A percentile compares a stretch with the other conserved stretches of the same genome.
Conservation (phyloP, 35 echinoderm and acorn worm species). For the Heliocidaris erythrogramma region DNA sequence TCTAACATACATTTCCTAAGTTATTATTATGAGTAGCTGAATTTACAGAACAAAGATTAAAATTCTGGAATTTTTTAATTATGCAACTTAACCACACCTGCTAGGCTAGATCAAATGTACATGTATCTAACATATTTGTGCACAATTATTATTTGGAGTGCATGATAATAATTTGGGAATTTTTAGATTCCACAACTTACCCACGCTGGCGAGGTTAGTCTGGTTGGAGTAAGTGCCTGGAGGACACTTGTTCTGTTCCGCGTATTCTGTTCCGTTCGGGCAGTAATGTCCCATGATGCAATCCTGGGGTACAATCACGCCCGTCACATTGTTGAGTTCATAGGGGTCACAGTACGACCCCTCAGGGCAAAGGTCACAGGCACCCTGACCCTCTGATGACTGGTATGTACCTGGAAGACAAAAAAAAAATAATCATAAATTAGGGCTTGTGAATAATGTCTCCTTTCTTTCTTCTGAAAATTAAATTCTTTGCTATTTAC, state of each 20-base stretch:
- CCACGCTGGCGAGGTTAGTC: constrained; percentile 76
- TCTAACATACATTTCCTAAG: too few species aligned
- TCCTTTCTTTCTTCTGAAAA: too few species aligned
- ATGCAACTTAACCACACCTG: constrained; percentile 64
- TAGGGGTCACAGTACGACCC: constrained; percentile 96
- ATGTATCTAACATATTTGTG: too few species aligned
- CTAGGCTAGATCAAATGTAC: too few species aligned
- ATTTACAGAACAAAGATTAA: too few species aligned
- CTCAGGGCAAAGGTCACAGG: constrained; percentile 82
- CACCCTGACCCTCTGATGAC: constrained; percentile 61
- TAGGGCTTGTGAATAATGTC: not conserved
- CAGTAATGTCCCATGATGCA: constrained; percentile 94
- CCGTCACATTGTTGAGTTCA: constrained; percentile 91
- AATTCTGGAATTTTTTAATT: too few species aligned
- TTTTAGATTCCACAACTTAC: constrained; percentile 35
- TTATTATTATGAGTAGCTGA: too few species aligned
- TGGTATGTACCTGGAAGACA: constrained; percentile 75
- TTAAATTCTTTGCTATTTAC: too few species aligned
- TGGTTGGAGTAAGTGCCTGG: constrained; percentile 90
- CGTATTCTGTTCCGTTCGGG: constrained; percentile 94
- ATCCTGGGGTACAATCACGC: constrained; percentile 84
- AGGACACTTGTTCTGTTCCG: constrained; percentile 88
- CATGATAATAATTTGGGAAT: too few species aligned
- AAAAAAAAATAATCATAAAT: not conserved
- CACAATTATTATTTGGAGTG: too few species aligned